These are phyloP conservation scores for Ursus arctos DNA, from an alignment of 2,113 vertebrate genomes.

Conservation along the genomic window DNA sequence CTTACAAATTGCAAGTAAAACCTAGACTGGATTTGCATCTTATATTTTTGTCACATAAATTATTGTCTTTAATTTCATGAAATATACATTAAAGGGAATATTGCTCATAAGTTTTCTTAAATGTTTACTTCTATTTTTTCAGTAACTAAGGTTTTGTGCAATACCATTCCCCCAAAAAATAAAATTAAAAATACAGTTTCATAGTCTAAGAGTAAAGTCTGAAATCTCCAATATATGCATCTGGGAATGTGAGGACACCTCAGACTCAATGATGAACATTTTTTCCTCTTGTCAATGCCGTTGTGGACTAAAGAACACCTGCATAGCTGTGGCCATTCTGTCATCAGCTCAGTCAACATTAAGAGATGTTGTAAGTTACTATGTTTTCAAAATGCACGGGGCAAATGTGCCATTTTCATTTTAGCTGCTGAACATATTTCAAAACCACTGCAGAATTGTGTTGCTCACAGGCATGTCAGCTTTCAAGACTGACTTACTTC, in stretches of 20 bases:
- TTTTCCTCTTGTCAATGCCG: background rate
- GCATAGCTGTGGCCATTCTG: background rate
- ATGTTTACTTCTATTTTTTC: background rate
- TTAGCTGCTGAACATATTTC: background rate
- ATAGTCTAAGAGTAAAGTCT: background rate
- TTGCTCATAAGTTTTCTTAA: background rate
- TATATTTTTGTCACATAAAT: background rate
- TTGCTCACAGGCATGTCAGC: background rate
- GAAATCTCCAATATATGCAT: background rate
- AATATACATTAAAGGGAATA: background rate
- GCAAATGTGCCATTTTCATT: background rate
- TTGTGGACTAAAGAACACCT: background rate
- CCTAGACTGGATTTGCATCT: background rate
- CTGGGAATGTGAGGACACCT: background rate
- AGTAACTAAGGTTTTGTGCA: background rate
- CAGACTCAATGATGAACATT: background rate
- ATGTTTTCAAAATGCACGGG: conserved; percentile 11
- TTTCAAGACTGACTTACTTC: background rate
- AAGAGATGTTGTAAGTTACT: background rate
- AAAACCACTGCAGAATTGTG: background rate
- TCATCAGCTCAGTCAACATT: background rate
- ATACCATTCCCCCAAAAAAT: background rate
- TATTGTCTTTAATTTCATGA: background rate
- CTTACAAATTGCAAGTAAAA: background rate
- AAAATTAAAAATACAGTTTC: background rate